These are phyloP conservation scores for Epistrophe grossulariae DNA, from an alignment of 2,888 invertebrate genomes.

Conservation along the genomic window DNA sequence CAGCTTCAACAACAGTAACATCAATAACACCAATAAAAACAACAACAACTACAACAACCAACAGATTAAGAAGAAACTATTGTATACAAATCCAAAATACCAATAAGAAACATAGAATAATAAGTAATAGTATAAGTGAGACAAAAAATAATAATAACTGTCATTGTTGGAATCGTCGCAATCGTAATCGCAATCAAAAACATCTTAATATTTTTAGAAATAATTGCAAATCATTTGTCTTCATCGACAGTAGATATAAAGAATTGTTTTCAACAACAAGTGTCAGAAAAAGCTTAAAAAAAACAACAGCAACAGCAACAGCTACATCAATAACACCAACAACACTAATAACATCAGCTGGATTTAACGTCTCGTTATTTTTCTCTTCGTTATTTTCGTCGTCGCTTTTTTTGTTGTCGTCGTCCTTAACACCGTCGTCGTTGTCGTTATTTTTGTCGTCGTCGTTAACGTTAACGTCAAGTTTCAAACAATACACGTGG, in stretches of 20 bases:
- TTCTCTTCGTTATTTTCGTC: constrained; percentile 23
- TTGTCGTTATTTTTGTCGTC: constrained; percentile 2
- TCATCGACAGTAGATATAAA: neutral
- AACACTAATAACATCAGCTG: no score
- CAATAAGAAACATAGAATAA: constrained; percentile 75
- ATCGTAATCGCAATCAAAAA: neutral
- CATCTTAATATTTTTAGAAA: neutral
- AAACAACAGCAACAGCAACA: no score
- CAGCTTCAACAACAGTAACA: constrained; percentile 53
- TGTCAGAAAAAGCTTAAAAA: constrained; percentile 39
- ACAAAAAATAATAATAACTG: neutral
- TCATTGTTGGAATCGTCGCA: constrained; percentile 32
- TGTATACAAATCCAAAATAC: constrained; percentile 58
- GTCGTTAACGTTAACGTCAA: constrained; percentile 45
- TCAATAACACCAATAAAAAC: constrained; percentile 53
- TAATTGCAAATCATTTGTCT: neutral
- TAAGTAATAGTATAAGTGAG: constrained; percentile 62
- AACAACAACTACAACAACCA: constrained; percentile 76
- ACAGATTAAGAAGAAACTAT: constrained; percentile 72
- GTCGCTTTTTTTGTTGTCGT: constrained; percentile 17
- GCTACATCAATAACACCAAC: no score
- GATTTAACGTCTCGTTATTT: constrained; percentile 1
- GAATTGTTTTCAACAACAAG: constrained; percentile 1
- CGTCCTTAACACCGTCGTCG: neutral
- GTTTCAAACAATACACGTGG: constrained; percentile 47